phyloP scores from a whole-genome alignment of 2,888 invertebrate species.

The Agriopis marginaria region DNA sequence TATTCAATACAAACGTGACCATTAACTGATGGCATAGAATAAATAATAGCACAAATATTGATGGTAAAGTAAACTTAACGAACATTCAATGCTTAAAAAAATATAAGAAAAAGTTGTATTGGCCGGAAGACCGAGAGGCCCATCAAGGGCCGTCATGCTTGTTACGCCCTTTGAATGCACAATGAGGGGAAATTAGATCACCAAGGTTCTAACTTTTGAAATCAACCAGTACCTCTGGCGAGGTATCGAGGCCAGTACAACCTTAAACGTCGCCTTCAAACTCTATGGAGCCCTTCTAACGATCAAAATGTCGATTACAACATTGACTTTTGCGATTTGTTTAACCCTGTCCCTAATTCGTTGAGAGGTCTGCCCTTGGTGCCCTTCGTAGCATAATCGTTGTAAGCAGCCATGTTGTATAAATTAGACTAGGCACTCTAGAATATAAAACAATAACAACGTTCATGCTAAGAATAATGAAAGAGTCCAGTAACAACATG shows the following conservation, averaged over 20 bases:
- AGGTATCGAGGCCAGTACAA: constrained; percentile 74
- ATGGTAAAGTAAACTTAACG: constrained; percentile 5
- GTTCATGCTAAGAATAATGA: too few relatives aligned
- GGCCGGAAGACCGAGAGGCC: constrained; percentile 65
- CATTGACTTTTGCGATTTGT: constrained; percentile 76
- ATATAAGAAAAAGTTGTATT: constrained; percentile 50
- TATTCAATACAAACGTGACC: neutral
- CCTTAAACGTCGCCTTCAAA: constrained; percentile 81
- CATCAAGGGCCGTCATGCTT: constrained; percentile 77
- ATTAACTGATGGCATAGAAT: neutral
- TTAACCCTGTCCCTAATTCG: constrained; percentile 69
- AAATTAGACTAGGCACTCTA: neutral
- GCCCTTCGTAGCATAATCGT: constrained; percentile 34
- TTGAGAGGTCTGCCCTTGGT: constrained; percentile 46
- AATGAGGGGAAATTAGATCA: constrained; percentile 85
- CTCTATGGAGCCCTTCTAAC: constrained; percentile 82
- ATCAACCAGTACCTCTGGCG: constrained; percentile 75
- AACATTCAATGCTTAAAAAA: constrained; percentile 29
- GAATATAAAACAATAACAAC: too few relatives aligned
- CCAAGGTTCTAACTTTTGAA: constrained; percentile 83
- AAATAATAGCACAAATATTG: neutral
- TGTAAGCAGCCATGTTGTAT: constrained; percentile 19
- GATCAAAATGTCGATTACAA: constrained; percentile 72
- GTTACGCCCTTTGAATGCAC: constrained; percentile 82
- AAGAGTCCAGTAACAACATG: neutral